phyloP scores from a whole-genome alignment of 2,888 invertebrate species.

The Agriopis aurantiaria region DNA sequence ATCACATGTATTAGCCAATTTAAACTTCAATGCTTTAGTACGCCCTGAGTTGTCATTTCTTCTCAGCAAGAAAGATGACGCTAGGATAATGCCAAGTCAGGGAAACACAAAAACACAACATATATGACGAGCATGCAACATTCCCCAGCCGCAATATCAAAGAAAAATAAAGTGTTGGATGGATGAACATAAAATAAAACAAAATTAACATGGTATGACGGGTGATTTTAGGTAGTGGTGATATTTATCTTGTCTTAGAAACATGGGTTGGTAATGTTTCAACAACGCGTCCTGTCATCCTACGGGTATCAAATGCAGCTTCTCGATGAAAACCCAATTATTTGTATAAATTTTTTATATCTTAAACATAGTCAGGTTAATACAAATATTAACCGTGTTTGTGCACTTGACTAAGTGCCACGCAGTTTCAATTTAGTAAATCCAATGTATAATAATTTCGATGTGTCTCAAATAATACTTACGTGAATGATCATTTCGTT shows the following conservation, averaged over 20 bases:
- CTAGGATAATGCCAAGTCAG: conserved; percentile 63
- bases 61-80: conserved; percentile 17
- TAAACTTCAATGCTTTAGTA: conserved; percentile 43
- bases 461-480: conserved; percentile 89
- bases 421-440: conserved; percentile 50
- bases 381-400: conserved; percentile 38
- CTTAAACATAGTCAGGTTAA: conserved; percentile 45
- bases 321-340: conserved; percentile 37
- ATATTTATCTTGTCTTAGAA: conserved; percentile 46
- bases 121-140: conserved; percentile 77
- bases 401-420: conserved; percentile 43
- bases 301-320: conserved; percentile 45
- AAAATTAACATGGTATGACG: conserved; percentile 70
- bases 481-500: conserved; percentile 90
- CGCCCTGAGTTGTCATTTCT: conserved; percentile 58
- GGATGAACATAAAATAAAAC: conserved; percentile 72
- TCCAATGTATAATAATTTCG: conserved; percentile 63
- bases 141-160: conserved; percentile 85
- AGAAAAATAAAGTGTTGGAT: conserved; percentile 79
- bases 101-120: conserved; percentile 57
- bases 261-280: conserved; percentile 44
- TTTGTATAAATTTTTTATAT: conserved; percentile 42
- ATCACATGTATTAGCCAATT: conserved; percentile 61
- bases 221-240: conserved; percentile 78
- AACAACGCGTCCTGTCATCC: conserved; percentile 55